Percentiles rank a stretch among this genome's conserved stretches.
Conservation (phyloP, 1,140 invertebrate species). For the Lethrus apterus region DNA sequence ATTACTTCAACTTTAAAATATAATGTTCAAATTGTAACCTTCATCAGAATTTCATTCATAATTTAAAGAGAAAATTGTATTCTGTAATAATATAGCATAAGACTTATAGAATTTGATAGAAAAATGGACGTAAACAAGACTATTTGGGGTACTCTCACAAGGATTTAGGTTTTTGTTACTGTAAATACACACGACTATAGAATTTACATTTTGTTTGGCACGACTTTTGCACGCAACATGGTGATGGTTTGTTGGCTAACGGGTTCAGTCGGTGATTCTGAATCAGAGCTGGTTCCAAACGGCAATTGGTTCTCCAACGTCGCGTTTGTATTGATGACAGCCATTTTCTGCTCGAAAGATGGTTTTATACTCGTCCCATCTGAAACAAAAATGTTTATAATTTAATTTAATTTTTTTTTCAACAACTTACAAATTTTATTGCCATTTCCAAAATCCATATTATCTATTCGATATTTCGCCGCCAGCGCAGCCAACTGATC, state of each 20-base stretch:
- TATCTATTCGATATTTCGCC: conserved; percentile 37
- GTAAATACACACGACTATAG: too few species aligned
- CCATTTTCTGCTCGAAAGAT: conserved; percentile 10
- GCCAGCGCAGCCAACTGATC: conserved; percentile 34
- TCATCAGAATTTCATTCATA: too few species aligned
- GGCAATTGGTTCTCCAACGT: conserved; percentile 22
- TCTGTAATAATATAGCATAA: too few species aligned
- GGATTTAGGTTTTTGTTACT: too few species aligned
- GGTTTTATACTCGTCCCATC: conserved; percentile 15
- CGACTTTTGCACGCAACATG: conserved; percentile 42
- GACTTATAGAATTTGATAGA: too few species aligned
- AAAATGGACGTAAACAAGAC: too few species aligned
- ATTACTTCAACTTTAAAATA: too few species aligned
- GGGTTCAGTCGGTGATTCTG: conserved; percentile 54
- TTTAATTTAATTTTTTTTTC: neutral
- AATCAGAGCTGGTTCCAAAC: conserved; percentile 47
- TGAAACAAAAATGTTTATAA: conserved; percentile 5
- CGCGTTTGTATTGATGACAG: conserved; percentile 14
- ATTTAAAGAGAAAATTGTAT: too few species aligned
- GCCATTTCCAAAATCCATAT: conserved; percentile 39
- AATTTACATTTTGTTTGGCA: conserved; percentile 37
- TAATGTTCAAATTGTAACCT: too few species aligned
- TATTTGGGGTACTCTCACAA: too few species aligned
- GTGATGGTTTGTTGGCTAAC: conserved; percentile 47
- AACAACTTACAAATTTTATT: conserved; percentile 37